Conservation (phyloP, 2,113 vertebrate genomes). For the Candoia aspera region DNA sequence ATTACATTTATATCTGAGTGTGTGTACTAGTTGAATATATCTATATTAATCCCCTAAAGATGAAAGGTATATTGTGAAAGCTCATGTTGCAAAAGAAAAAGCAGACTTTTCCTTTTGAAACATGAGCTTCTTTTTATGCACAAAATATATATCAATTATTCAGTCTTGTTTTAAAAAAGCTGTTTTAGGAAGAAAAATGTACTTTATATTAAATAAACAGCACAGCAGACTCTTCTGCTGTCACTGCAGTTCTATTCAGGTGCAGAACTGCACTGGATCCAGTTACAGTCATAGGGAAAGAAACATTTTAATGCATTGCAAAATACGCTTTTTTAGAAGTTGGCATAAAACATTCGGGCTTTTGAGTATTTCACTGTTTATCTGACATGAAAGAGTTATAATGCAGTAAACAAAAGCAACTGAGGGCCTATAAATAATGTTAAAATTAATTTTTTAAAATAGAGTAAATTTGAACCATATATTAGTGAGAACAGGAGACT, state of each 20-base stretch:
- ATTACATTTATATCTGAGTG: slow-evolving; percentile 23
- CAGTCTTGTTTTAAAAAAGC: slow-evolving; percentile 21
- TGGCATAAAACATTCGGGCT: background rate
- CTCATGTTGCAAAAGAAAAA: no score
- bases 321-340: slow-evolving; percentile 3
- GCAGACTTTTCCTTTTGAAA: slow-evolving; percentile 22
- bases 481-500: background rate
- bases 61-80: background rate
- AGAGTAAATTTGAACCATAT: background rate
- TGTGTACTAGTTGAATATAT: background rate
- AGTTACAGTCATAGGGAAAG: slow-evolving; percentile 19
- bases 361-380: background rate
- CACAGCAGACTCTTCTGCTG: slow-evolving; percentile 19
- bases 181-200: slow-evolving; percentile 23
- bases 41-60: slow-evolving; percentile 27
- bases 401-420: background rate
- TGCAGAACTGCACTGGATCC: slow-evolving; percentile 30
- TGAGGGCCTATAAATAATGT: background rate
- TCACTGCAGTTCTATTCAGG: slow-evolving; percentile 31
- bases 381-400: background rate
- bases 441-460: slow-evolving; percentile 52
- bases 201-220: slow-evolving; percentile 13
- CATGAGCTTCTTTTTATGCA: background rate
- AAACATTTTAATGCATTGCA: background rate
- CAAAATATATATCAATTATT: background rate